Base-by-base conservation (phyloP, 1,140 invertebrate species). In the Drosophila mauritiana region DNA sequence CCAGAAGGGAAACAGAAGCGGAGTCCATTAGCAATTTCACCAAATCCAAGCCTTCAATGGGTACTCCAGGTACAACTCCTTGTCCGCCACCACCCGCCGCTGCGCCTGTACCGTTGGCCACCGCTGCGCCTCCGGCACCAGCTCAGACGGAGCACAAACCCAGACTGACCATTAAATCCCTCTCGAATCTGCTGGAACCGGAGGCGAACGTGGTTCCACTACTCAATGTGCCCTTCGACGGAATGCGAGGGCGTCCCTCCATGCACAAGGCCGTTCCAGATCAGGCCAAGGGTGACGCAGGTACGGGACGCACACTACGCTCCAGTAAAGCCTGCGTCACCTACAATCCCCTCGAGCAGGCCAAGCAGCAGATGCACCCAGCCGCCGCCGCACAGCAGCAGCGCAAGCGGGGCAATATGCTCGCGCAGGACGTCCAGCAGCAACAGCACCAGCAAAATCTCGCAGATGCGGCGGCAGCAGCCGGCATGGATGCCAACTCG, bases 141-240 rank as follows among this genome's bases (percentile, higher is more conserved):
- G 72, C 67, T 3, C 55, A 75, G 7, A 43, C 53, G 11, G 93
- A 93, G 59, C 93, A 93, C 63, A 93, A 93, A 57, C 94, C 94
- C 37, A 82, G 94, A 52, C 94, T 94, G 42, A 94, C 93, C 74
- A 94, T 94, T 39, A 95, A 94, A 74, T 94, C 94, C n/a, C 92
- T 94, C 31, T 93, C 94, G 34, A 94, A 94, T 86, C 89, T 94
- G 31, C 67, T 94, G 80, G 93, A 94, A 65, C 94, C 94, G 0
- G 89, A 92, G 55, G 78, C 82, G 51, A 80, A 84, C 46, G 78
- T 78, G 52, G 77, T 89, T 45, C 86, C 86, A 15, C 65, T 89
- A 22, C 55, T 89, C 1, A 89, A 89, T 37, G 84, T 89, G 52
- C 84, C 84, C 43, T 88, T 88, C 39, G 84, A 88, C 40, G 57